Base-by-base conservation (phyloP, 2,113 vertebrate genomes). In the Oryctolagus cuniculus region DNA sequence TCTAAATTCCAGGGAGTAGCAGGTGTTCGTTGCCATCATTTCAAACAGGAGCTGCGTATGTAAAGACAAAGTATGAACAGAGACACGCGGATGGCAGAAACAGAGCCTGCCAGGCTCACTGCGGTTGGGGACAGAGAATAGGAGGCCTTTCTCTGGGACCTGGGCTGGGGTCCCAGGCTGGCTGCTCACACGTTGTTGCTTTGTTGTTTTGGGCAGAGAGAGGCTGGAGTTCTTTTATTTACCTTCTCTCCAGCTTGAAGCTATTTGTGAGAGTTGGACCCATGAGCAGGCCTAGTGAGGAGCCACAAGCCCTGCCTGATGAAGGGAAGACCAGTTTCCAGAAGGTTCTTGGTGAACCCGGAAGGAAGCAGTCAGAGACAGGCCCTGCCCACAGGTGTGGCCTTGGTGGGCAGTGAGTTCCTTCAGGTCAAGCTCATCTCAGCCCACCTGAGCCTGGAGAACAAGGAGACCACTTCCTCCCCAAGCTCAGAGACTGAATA, bases 191-290 rank as follows among this genome's bases (percentile, higher is more conserved):
- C 2, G 8, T 67, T 63, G 49, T 64, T 21, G 34, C 88, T 94
- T 73, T 74, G 87, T 85, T 91, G 61, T 95, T 87, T 80, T 82
- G 36, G 87, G 79, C 75, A 2, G 12, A 89, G 86, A 87, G 63
- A 82, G 5, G 24, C 49, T 25, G 2, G 66, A 90, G 22, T 61
- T 61, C 58, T 91, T 87, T 93, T 81, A 87, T 83, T 88, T 94
- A 70, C 72, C 38, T 58, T 85, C 85, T 78, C 89, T 92, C 87
- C 87, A 90, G 78, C 38, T 75, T 69, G 84, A 75, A 91, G 51
- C 84, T 96, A 55, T 82, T 96, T 77, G 19, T 96, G 63, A 78
- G 21, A 44, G 51, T 67, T 90, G 93, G 89, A 83, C 80, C 90
- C 51, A 25, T 22, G 49, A 84, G 29, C 16, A 38, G 0, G 7